Percentiles rank a stretch among this genome's conserved stretches.
Evolutionary conservation across 2,888 invertebrate genomes (phyloP).

Genomic region (Thelaira solivaga): DNA sequence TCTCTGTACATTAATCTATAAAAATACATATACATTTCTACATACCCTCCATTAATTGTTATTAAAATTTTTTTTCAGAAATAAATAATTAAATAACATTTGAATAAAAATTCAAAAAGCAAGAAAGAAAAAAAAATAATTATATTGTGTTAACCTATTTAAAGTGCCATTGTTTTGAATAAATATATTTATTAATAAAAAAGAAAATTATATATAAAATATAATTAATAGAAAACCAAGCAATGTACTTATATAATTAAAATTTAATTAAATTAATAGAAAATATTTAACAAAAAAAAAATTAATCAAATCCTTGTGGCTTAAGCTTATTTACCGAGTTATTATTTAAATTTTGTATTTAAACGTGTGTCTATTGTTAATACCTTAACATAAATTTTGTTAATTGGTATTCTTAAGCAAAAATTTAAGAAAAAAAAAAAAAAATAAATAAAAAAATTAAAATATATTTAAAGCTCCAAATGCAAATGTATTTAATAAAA

Average conservation of each 20-base stretch:
- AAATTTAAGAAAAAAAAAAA: neutral
- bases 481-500: no score
- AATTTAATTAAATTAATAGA: conserved; percentile 30
- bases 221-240: conserved; percentile 21
- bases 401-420: conserved; percentile 34
- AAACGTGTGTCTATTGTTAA: conserved; percentile 33
- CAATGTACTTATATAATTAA: conserved; percentile 21
- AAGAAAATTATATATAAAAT: conserved; percentile 11
- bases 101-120: conserved; percentile 15
- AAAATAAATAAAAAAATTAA: no score
- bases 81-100: conserved; percentile 26
- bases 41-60: neutral
- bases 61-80: conserved; percentile 28
- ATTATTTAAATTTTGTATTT: conserved; percentile 41
- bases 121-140: conserved; percentile 27
- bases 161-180: conserved; percentile 61
- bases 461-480: no score
- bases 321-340: conserved; percentile 51
- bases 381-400: conserved; percentile 18
- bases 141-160: conserved; percentile 59
- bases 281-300: no score
- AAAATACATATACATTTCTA: no score
- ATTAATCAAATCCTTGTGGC: conserved; percentile 55
- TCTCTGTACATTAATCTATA: no score
- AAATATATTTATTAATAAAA: conserved; percentile 39